Percentiles rank a stretch among this genome's conserved stretches.
These are phyloP conservation scores for Hippocampus zosterae DNA, from an alignment of 2,113 vertebrate genomes.

Conservation along the genomic window DNA sequence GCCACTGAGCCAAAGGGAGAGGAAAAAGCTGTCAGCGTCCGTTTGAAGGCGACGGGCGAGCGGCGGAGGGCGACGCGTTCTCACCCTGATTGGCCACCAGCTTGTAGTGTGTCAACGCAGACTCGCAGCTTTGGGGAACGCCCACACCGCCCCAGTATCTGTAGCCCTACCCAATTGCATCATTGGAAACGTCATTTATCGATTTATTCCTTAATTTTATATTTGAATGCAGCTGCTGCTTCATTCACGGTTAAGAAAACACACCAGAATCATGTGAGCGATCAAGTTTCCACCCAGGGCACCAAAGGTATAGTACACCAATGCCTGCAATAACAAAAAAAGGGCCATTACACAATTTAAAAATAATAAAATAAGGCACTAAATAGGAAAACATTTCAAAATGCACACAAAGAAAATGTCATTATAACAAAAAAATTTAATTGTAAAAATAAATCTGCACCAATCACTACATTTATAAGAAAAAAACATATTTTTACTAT, in stretches of 20 bases:
- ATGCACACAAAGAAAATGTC: too few relatives aligned
- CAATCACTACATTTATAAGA: too few relatives aligned
- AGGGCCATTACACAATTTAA: too few relatives aligned
- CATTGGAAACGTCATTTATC: not conserved
- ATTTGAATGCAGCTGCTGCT: not conserved
- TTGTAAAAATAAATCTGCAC: too few relatives aligned
- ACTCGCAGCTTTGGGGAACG: slow-evolving; percentile 96
- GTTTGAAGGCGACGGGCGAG: not conserved
- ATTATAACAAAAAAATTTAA: too few relatives aligned
- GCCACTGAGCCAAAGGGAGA: slow-evolving; percentile 89
- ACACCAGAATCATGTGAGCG: slow-evolving; percentile 96
- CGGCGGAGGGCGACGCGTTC: not conserved
- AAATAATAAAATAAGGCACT: too few relatives aligned
- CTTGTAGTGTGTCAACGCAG: slow-evolving; percentile 92
- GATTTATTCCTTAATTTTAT: too few relatives aligned
- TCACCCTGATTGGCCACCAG: slow-evolving; percentile 94
- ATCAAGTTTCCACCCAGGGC: slow-evolving; percentile 94
- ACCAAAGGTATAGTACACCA: slow-evolving; percentile 97
- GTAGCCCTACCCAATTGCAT: slow-evolving; percentile 78
- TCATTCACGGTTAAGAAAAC: slow-evolving; percentile 35
- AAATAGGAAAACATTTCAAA: too few relatives aligned
- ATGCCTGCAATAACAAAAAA: slow-evolving; percentile 69
- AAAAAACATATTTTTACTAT: too few relatives aligned
- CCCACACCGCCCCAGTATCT: slow-evolving; percentile 96
- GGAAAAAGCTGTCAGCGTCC: not conserved